phyloP scores from a whole-genome alignment of 2,113 vertebrate species.

The Clarias magur region DNA sequence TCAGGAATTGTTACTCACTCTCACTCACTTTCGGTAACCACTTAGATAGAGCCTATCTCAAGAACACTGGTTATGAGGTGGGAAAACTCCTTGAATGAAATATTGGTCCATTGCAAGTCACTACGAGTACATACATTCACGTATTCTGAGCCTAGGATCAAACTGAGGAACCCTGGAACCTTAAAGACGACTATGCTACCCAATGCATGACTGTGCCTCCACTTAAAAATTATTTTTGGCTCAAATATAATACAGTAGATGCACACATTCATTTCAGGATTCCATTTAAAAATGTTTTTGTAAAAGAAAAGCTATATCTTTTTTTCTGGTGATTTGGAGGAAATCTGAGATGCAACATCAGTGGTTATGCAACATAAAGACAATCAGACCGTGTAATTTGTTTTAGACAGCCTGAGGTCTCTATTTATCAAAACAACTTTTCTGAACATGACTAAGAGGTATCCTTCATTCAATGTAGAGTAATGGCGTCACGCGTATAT shows the following conservation, averaged over 20 bases:
- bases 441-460: conserved; percentile 39
- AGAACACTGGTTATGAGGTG: background rate
- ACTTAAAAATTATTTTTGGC: background rate
- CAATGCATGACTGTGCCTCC: background rate
- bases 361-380: conserved; percentile 48
- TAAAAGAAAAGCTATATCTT: background rate
- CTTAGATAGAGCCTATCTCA: background rate
- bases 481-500: conserved; percentile 50
- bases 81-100: background rate
- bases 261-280: background rate
- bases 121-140: background rate
- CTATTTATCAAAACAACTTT: conserved; percentile 34
- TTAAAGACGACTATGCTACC: background rate
- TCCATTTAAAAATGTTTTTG: background rate
- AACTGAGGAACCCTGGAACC: background rate
- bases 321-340: conserved; percentile 21
- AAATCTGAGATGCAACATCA: conserved; percentile 50
- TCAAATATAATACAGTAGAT: background rate
- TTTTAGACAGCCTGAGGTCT: conserved; percentile 46
- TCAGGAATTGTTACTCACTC: background rate
- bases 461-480: conserved; percentile 54
- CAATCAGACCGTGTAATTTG: conserved; percentile 40
- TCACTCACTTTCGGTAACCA: background rate
- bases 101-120: background rate
- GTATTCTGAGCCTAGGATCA: background rate